Conservation (phyloP, 2,113 vertebrate species). For the Isichthys henryi region DNA sequence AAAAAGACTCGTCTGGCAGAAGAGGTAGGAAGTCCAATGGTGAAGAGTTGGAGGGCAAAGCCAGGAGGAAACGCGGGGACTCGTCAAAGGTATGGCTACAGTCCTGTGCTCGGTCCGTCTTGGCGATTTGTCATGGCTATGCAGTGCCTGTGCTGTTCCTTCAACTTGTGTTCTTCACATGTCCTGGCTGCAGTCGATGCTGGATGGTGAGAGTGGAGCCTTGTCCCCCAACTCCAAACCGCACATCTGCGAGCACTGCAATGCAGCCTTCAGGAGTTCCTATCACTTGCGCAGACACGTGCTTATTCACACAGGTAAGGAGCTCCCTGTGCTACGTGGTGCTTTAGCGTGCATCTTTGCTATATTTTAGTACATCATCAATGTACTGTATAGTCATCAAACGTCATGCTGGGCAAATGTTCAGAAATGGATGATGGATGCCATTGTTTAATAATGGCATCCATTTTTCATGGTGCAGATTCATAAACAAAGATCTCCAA, state of each 20-base stretch:
- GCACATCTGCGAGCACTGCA: slow-evolving; percentile 97
- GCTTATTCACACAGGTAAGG: slow-evolving; percentile 90
- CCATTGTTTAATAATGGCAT: background rate
- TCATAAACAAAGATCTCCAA: no score
- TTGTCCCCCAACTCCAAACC: slow-evolving; percentile 90
- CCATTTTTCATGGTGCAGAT: background rate
- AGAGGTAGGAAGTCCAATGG: slow-evolving; percentile 83
- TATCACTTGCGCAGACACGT: slow-evolving; percentile 96
- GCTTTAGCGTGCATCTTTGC: background rate
- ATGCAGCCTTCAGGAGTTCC: slow-evolving; percentile 92
- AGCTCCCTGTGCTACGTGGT: background rate
- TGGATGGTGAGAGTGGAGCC: slow-evolving; percentile 75
- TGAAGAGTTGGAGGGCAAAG: slow-evolving; percentile 88
- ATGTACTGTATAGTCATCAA: background rate
- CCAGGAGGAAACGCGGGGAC: slow-evolving; percentile 80
- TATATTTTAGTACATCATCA: background rate
- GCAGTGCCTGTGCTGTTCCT: background rate
- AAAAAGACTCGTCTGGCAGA: slow-evolving; percentile 79
- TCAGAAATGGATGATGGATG: background rate
- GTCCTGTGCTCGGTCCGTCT: background rate
- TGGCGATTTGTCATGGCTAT: background rate
- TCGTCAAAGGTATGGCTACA: slow-evolving; percentile 52
- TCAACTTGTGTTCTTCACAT: background rate
- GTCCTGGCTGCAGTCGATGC: slow-evolving; percentile 53
- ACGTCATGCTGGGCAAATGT: background rate